Evolutionary conservation across 2,113 vertebrate genomes (phyloP), one percentile per base, ranked within the genome.

Genomic region (Larimichthys polyactis): DNA sequence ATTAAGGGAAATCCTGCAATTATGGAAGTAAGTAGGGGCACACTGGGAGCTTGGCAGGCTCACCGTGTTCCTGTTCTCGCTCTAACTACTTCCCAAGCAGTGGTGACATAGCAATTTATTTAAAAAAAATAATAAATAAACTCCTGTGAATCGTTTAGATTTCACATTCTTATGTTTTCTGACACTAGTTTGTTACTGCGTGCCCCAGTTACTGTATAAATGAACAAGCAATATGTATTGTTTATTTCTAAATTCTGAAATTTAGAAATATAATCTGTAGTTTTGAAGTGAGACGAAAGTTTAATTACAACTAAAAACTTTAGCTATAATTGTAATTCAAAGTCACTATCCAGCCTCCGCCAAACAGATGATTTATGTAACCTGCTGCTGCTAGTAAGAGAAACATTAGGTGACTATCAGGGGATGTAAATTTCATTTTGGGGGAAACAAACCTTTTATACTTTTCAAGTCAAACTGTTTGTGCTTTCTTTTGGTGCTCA

Each of bases 21-120:
- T 59, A 17, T 17, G 36, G 51, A 36, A 58, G 19, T 58, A 52
- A 40, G 32, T 5, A 14, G 64, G 57, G 22, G 6, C 59, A 60
- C 27, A 59, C 22, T 55, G 1, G 17, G 22, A 72, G 64, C 36
- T 75, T 84, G 64, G 81, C 81, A 74, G 66, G 52, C 75, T 84
- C 79, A 16, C 10, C 24, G 0, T 79, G n/a, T 66, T 79, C 78
- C 51, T 72, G 20, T 43, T 24, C 57, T 63, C 16, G 44, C 5
- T 43, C 29, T 20, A 52, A 29, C 32, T 68, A 15, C 5, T 36
- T 36, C 4, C 29, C n/a, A 22, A 44, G 46, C 72, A 9, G n/a
- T 71, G 10, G 27, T n/a, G 24, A 15, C 66, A n/a, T 40, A 71
- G 14, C 46, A 60, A 40, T 32, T 4, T 71, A 14, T 54, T 20